These are phyloP conservation scores for Erebia ligea DNA, from an alignment of 2,888 invertebrate species.

Conservation along the genomic window DNA sequence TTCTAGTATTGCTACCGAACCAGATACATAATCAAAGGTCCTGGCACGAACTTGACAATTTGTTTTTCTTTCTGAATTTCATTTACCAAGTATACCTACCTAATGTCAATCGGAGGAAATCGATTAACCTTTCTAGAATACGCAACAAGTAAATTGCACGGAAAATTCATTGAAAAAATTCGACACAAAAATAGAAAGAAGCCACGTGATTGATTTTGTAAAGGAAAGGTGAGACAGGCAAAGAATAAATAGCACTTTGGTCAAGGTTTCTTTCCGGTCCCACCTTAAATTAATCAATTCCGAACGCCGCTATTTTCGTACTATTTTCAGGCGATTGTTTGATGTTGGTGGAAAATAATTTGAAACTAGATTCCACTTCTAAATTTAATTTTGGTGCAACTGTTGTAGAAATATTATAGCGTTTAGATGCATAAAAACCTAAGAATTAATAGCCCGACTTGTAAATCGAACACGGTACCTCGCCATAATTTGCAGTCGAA, in stretches of 20 bases:
- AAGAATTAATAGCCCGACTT: too few species aligned
- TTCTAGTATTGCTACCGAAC: too few species aligned
- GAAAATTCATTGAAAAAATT: neutral
- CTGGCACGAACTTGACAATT: too few species aligned
- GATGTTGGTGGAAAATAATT: slow-evolving; percentile 5
- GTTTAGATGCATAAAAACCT: neutral
- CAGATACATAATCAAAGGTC: too few species aligned
- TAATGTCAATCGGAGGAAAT: too few species aligned
- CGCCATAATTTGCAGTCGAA: too few species aligned
- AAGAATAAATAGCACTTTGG: slow-evolving; percentile 47
- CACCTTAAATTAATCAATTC: slow-evolving; percentile 61
- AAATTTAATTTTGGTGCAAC: neutral
- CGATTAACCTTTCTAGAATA: neutral
- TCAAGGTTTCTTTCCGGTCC: slow-evolving; percentile 48
- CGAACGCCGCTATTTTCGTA: slow-evolving; percentile 20
- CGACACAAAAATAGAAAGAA: slow-evolving; percentile 7
- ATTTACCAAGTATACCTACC: too few species aligned
- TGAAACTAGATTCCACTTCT: neutral
- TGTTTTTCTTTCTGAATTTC: too few species aligned
- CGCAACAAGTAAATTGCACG: slow-evolving; percentile 2
- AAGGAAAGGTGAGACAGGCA: slow-evolving; percentile 9
- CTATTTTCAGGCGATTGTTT: slow-evolving; percentile 6
- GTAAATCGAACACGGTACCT: too few species aligned
- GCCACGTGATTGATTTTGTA: slow-evolving; percentile 15
- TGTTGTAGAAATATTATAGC: too few species aligned